Evolutionary conservation across 2,888 invertebrate species (phyloP).

Genomic region (Timema cristinae): DNA sequence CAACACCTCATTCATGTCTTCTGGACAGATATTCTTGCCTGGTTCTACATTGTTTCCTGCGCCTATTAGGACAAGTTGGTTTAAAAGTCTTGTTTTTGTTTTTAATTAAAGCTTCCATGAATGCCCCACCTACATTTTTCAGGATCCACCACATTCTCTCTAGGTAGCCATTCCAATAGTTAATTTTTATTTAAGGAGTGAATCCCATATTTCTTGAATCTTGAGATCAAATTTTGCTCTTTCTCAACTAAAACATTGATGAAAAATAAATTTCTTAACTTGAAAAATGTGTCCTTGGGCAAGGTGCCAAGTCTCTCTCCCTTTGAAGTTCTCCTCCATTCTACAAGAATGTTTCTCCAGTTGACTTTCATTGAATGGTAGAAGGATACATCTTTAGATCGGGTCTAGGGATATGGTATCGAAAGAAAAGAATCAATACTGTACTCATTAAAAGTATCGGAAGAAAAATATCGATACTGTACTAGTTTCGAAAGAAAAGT

Average conservation of each 20-base stretch:
- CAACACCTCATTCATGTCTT: background rate
- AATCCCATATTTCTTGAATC: constrained; percentile 25
- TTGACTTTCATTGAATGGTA: constrained; percentile 38
- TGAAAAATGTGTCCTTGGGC: constrained; percentile 17
- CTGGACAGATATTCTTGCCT: constrained; percentile 16
- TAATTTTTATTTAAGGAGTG: constrained; percentile 9
- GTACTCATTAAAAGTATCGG: no score
- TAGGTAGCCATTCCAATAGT: constrained; percentile 14
- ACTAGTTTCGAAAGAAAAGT: no score
- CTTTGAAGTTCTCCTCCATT: constrained; percentile 28
- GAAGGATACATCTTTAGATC: constrained; percentile 41
- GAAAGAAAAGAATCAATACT: no score
- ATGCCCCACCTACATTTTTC: constrained; percentile 2
- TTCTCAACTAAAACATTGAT: background rate
- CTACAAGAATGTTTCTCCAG: constrained; percentile 34
- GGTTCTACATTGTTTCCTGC: constrained; percentile 13
- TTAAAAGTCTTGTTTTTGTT: constrained; percentile 2
- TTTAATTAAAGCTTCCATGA: constrained; percentile 7
- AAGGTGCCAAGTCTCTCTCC: constrained; percentile 20
- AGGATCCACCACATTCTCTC: background rate
- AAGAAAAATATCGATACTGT: no score
- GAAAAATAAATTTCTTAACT: constrained; percentile 1
- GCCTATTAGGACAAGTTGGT: background rate
- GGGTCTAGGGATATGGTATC: constrained; percentile 20
- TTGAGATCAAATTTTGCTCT: constrained; percentile 9